Conservation (phyloP, 2,797 vertebrate genomes). For the Hydrolagus colliei region DNA sequence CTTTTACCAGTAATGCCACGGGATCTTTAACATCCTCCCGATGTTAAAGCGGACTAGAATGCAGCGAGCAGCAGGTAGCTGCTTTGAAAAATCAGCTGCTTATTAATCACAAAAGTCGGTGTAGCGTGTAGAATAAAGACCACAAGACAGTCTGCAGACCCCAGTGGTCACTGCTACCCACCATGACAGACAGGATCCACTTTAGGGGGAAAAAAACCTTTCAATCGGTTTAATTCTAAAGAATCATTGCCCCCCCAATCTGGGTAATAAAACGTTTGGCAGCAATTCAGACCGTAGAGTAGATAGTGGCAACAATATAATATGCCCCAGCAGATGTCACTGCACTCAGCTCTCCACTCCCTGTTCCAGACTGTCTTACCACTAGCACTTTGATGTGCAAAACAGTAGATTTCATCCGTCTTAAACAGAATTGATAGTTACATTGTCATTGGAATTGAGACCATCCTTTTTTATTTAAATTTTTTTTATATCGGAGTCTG, state of each 20-base stretch:
- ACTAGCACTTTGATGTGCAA: not conserved
- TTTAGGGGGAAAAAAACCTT: not conserved
- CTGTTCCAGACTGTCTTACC: not conserved
- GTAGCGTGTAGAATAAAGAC: slow-evolving; percentile 1
- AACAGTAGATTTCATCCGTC: not conserved
- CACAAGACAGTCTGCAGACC: not conserved
- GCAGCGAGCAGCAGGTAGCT: not conserved
- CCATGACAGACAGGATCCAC: not conserved
- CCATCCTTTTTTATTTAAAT: slow-evolving; percentile 16
- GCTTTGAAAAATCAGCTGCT: not conserved
- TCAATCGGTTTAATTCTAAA: slow-evolving; percentile 15
- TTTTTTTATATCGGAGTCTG: not conserved
- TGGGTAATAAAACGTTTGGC: slow-evolving; percentile 20
- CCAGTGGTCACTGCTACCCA: not conserved
- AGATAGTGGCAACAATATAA: not conserved
- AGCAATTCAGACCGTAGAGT: slow-evolving; percentile 1
- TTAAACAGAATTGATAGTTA: slow-evolving; percentile 18
- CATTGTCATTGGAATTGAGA: not conserved
- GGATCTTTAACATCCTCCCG: no score
- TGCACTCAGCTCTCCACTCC: not conserved
- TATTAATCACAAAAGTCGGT: slow-evolving; percentile 9
- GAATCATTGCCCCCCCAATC: slow-evolving; percentile 5
- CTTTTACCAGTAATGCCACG: no score
- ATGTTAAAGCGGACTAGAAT: not conserved
- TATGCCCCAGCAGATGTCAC: slow-evolving; percentile 23